Base-by-base conservation (phyloP, 2,797 vertebrate species). In the Leptoclinus maculatus region DNA sequence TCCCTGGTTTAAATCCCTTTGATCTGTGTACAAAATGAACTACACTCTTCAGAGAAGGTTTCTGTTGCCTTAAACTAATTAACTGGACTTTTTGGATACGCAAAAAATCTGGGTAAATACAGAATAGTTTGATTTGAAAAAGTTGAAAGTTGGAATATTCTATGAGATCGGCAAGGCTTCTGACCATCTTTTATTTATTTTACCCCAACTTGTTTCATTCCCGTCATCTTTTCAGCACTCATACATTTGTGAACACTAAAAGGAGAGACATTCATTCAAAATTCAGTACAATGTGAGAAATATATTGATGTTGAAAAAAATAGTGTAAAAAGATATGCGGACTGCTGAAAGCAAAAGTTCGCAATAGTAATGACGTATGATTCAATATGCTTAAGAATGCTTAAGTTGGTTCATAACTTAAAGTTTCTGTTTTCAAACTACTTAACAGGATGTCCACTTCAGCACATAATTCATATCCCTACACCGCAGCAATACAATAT, bases 141-240 rank as follows among this genome's bases (percentile, higher is more conserved):
- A 82, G 71, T 38, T 83, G 43, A 77, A 83, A 78, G 70, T 65
- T 62, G 2, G 36, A 77, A 72, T 88, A 79, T 74, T 83, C 36
- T 64, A 43, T 71, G 56, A 88, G 64, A 69, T 43, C 7, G 7
- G n/a, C 27, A 4, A 45, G 56, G 23, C 62, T 77, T 79, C 66
- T 23, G 45, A 69, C 47, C 56, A 84, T 89, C 27, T 81, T 84
- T 83, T 78, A 87, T 87, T 87, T 69, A 86, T 78, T 75, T 85
- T 41, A 43, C 36, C 56, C 57, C 16, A 29, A 62, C 36, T 65
- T 59, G 7, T 84, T 67, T 79, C 4, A 58, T 71, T 77, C 39
- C 59, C 41, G 8, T 73, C 74, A 83, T 82, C n/a, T 38, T 69
- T 74, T 72, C 56, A 81, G 72, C 72, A 57, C 49, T 69, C 8